These are phyloP conservation scores for Stenolophus ochropezus DNA, from an alignment of 2,888 invertebrate genomes.

Conservation along the genomic window DNA sequence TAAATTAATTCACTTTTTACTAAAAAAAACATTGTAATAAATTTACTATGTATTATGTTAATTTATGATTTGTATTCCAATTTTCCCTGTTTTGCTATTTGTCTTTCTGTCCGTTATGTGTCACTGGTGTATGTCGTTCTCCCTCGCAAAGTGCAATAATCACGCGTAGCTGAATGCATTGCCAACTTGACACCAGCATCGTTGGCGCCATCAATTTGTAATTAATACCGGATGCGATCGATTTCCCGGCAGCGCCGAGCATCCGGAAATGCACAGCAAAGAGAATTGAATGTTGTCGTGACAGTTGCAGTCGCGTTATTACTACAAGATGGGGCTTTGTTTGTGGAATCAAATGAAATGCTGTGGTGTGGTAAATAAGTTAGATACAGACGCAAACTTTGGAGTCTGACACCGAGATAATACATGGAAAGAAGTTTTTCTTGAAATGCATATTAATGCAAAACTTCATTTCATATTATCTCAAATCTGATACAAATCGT, in stretches of 20 bases:
- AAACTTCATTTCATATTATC: no score
- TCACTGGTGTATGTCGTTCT: not conserved
- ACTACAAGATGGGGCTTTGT: not conserved
- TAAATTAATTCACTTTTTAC: no score
- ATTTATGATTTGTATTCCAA: not conserved
- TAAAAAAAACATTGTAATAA: no score
- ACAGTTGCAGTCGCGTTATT: not conserved
- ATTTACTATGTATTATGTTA: no score
- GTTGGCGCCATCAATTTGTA: slow-evolving; percentile 29
- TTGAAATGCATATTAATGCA: no score
- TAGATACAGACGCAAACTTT: not conserved
- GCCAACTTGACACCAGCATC: slow-evolving; percentile 17
- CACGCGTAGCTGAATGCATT: not conserved
- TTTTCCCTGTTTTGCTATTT: no score
- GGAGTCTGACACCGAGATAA: no score
- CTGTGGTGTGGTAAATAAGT: not conserved
- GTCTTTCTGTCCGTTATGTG: no score
- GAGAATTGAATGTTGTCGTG: not conserved
- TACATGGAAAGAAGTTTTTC: no score
- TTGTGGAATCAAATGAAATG: not conserved
- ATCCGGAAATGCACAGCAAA: not conserved
- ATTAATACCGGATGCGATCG: slow-evolving; percentile 39
- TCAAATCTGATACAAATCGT: no score
- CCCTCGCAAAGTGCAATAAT: not conserved
- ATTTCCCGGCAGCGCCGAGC: slow-evolving; percentile 9